phyloP scores from a whole-genome alignment of 2,888 invertebrate species.

The Coelogynopora nodosa region DNA sequence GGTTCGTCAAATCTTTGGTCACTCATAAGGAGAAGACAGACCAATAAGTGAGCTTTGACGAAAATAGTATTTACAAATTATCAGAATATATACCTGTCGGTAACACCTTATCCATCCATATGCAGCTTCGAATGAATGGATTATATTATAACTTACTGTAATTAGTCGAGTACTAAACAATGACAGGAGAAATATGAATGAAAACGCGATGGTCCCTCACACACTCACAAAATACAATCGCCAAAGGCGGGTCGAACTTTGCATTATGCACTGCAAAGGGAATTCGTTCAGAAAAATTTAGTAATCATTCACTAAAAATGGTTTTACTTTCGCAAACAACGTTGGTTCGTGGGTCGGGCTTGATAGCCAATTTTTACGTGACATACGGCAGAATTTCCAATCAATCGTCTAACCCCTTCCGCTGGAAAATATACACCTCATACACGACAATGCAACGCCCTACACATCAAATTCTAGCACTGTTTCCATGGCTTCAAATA shows the following conservation, averaged over 20 bases:
- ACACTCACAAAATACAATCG: too few species aligned
- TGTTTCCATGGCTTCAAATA: background rate
- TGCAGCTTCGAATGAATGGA: background rate
- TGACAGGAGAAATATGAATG: too few species aligned
- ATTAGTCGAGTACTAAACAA: too few species aligned
- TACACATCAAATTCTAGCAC: background rate
- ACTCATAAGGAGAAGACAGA: background rate
- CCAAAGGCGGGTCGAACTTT: too few species aligned
- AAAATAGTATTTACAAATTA: background rate
- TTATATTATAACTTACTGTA: background rate
- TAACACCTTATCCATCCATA: background rate
- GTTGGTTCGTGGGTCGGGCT: too few species aligned
- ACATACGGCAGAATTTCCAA: background rate
- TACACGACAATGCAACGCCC: slow-evolving; percentile 2
- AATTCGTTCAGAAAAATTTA: too few species aligned
- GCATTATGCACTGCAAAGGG: too few species aligned
- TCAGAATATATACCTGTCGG: background rate
- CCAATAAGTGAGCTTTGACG: background rate
- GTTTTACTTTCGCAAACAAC: too few species aligned
- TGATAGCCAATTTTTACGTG: slow-evolving; percentile 8
- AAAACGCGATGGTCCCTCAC: too few species aligned
- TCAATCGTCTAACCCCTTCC: background rate
- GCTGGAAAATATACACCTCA: background rate
- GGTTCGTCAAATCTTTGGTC: background rate
- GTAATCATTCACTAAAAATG: too few species aligned